Conservation (phyloP, 2,888 invertebrate species). For the Parnassius mnemosyne region DNA sequence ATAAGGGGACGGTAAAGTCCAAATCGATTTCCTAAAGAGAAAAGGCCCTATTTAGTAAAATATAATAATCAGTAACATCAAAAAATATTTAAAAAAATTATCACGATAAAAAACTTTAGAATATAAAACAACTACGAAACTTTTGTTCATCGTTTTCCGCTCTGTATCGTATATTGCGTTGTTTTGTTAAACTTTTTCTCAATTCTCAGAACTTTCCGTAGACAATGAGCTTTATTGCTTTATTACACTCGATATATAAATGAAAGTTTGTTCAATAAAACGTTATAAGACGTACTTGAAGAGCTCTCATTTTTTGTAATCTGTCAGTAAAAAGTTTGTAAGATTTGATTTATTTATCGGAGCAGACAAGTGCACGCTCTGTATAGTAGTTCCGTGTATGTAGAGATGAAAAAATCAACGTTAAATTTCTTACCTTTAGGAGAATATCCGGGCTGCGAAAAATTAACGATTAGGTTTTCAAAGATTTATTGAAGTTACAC, state of each 20-base stretch:
- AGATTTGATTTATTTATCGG: not conserved
- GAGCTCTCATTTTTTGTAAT: constrained; percentile 13
- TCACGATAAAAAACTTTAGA: not conserved
- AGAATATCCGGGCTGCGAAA: not conserved
- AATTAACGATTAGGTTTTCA: not conserved
- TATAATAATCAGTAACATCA: not conserved
- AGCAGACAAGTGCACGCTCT: not conserved
- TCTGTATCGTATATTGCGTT: constrained; percentile 9
- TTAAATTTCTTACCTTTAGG: not conserved
- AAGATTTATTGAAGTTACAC: too few relatives aligned
- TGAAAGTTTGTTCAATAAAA: constrained; percentile 21
- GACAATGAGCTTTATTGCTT: constrained; percentile 19
- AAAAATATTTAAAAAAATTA: not conserved
- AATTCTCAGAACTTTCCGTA: constrained; percentile 7
- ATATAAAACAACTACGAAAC: not conserved
- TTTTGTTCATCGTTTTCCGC: not conserved
- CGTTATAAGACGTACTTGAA: constrained; percentile 7
- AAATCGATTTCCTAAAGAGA: not conserved
- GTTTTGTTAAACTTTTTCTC: constrained; percentile 15
- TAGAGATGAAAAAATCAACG: not conserved
- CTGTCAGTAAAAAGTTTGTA: not conserved
- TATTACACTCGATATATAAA: constrained; percentile 26
- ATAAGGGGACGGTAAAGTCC: not conserved
- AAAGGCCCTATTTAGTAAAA: not conserved
- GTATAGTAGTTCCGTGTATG: not conserved